Evolutionary conservation across 2,797 vertebrate species (phyloP), one percentile per base, ranked within the genome.

Genomic region (Urocyon cinereoargenteus): DNA sequence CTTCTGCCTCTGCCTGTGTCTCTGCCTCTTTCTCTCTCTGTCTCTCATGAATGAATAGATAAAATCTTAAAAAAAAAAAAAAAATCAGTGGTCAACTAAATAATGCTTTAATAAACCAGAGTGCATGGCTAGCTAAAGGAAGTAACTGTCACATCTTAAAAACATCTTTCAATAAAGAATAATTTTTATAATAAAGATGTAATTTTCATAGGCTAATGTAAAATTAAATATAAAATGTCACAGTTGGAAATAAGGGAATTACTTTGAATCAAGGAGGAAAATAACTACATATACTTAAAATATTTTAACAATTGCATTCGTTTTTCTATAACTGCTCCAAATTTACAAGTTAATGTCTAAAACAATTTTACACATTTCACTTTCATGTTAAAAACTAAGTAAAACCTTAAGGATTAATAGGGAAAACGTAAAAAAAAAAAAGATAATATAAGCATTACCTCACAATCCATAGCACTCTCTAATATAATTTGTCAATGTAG

Each of bases 91-190:
- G 40, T 59, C 21, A 94, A 96, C 45, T 93, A 51, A 90, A 13
- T 59, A 92, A 86, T 40, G 61, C 2, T 85, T 98, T 86, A 97
- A 64, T 64, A 88, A 96, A 22, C n/a, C 24, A 62, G 77, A 95
- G 45, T 18, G 86, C 6, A 75, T 31, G 45, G 59, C 8, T n/a
- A 85, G 13, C 49, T 81, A 68, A 97, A 81, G 89, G 49, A 98
- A 97, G 88, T 78, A 70, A 10, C 10, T 73, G 0, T 57, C 68
- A 64, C 49, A 11, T 95, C 77, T 92, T 96, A 75, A 93, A 91
- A 90, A 72, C 34, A 73, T 24, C 0, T 66, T 72, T 90, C 31
- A 72, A 93, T 18, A 93, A 68, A 68, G 3, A 82, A 59, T 84
- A 72, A 14, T 66, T 92, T 93, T 87, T 49, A 36, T 75, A 86